Percentiles rank a stretch among this genome's conserved stretches.
Evolutionary conservation across 2,888 invertebrate genomes (phyloP).

Genomic region (Tuberolachnus salignus): DNA sequence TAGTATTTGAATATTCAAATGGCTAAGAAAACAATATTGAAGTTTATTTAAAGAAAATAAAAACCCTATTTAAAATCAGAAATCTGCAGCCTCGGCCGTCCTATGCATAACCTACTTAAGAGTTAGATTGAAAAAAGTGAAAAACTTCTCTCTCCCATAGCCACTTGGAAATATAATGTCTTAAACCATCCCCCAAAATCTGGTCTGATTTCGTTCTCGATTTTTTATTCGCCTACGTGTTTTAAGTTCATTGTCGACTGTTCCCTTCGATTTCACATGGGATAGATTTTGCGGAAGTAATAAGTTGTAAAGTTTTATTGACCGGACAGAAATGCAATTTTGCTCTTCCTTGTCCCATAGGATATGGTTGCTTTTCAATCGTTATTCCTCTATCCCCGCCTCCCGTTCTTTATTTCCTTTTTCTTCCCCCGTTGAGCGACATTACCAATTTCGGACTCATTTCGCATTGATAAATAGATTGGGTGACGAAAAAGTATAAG

Average conservation of each 20-base stretch:
- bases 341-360: constrained; percentile 43
- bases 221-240: constrained; percentile 52
- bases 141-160: constrained; percentile 10
- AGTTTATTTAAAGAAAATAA: constrained; percentile 17
- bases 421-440: constrained; percentile 2
- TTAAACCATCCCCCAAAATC: constrained; percentile 45
- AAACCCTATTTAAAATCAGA: not conserved
- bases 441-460: constrained; percentile 51
- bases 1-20: constrained; percentile 14
- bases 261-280: constrained; percentile 52
- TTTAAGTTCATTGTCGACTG: constrained; percentile 49
- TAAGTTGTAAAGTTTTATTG: constrained; percentile 56
- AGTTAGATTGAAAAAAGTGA: not conserved
- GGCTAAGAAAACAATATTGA: constrained; percentile 27
- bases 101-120: not conserved
- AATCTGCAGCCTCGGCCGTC: not conserved
- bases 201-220: constrained; percentile 14
- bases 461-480: constrained; percentile 55
- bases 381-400: constrained; percentile 33
- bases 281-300: constrained; percentile 51
- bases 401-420: not conserved
- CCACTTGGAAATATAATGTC: constrained; percentile 34
- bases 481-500: constrained; percentile 45
- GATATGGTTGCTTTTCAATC: constrained; percentile 53
- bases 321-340: constrained; percentile 53